Evolutionary conservation across 2,113 vertebrate genomes (phyloP).

Genomic region (Neopipo cinnamomea): DNA sequence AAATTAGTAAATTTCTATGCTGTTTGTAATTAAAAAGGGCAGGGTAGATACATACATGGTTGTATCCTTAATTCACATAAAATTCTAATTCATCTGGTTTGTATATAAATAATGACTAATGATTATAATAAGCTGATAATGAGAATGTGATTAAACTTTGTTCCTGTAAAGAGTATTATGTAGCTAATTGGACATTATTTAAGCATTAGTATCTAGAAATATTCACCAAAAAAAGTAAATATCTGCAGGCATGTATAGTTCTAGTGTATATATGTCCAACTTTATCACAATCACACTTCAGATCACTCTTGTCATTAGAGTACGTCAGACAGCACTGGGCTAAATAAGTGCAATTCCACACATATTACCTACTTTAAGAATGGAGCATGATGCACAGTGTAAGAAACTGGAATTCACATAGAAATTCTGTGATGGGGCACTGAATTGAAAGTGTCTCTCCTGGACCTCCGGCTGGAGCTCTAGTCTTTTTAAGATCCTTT

Average conservation of each 20-base stretch:
- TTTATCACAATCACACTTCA: neutral
- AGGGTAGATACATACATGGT: neutral
- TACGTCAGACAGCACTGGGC: neutral
- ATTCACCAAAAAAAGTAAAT: neutral
- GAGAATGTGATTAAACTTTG: slow-evolving; percentile 52
- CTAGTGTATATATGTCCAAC: neutral
- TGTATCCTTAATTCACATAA: neutral
- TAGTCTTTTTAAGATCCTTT: neutral
- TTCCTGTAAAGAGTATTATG: slow-evolving; percentile 37
- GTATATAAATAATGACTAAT: neutral
- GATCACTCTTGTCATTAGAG: neutral
- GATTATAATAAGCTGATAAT: slow-evolving; percentile 37
- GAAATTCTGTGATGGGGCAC: neutral
- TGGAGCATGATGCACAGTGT: too few species aligned
- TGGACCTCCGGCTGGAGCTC: neutral
- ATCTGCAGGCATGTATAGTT: neutral
- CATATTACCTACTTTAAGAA: neutral
- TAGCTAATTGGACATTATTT: slow-evolving; percentile 53
- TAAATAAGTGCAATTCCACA: neutral
- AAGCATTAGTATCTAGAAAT: neutral
- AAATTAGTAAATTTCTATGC: neutral
- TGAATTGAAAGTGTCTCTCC: neutral
- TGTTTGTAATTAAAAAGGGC: neutral
- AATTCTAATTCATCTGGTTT: neutral
- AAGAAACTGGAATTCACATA: neutral